Conservation (phyloP, 2,113 vertebrate species). For the Poeciliopsis prolifica region DNA sequence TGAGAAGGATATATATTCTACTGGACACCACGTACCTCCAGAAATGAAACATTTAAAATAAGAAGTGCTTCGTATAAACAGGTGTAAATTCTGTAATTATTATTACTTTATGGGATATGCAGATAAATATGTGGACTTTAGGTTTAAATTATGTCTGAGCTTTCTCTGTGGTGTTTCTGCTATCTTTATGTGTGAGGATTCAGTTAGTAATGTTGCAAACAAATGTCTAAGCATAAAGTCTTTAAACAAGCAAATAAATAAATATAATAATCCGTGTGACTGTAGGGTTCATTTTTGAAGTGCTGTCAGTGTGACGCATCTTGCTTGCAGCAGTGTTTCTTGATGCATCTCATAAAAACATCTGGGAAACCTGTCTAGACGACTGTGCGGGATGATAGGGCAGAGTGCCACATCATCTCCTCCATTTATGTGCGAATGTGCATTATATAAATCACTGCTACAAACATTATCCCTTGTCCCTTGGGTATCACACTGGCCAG, state of each 20-base stretch:
- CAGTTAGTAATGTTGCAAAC: constrained; percentile 28
- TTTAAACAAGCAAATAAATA: constrained; percentile 25
- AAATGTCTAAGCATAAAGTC: constrained; percentile 22
- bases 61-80: constrained; percentile 35
- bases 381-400: constrained; percentile 11
- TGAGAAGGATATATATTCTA: constrained; percentile 32
- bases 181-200: constrained; percentile 58
- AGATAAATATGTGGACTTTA: constrained; percentile 32
- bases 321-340: constrained; percentile 19
- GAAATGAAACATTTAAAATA: constrained; percentile 39
- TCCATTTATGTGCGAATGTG: constrained; percentile 17
- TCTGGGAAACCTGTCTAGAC: constrained; percentile 30
- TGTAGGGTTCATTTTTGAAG: constrained; percentile 4
- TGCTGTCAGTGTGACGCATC: not conserved
- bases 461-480: constrained; percentile 40
- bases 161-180: constrained; percentile 49
- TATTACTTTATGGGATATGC: constrained; percentile 19
- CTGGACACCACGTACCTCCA: constrained; percentile 22
- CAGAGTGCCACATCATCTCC: constrained; percentile 5
- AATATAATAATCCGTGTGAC: constrained; percentile 16
- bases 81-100: constrained; percentile 28
- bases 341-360: constrained; percentile 32
- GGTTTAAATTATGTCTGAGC: constrained; percentile 43
- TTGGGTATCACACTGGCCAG: constrained; percentile 44
- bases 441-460: constrained; percentile 38